Conservation (phyloP, 2,888 invertebrate genomes). For the Pherbina coryleti region DNA sequence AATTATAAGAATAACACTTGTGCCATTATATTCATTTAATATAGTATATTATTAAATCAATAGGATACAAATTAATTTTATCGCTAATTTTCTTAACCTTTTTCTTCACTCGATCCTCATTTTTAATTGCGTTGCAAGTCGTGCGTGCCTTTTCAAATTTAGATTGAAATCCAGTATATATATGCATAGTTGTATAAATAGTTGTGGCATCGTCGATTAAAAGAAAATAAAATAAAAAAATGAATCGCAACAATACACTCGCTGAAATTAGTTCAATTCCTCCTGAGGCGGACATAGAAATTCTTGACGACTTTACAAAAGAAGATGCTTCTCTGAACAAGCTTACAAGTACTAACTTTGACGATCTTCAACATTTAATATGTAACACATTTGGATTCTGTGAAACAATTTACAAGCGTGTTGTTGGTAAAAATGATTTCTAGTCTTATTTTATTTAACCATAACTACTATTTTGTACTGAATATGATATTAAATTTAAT, state of each 20-base stretch:
- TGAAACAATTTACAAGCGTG: slow-evolving; percentile 32
- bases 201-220: slow-evolving; percentile 18
- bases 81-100: slow-evolving; percentile 11
- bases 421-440: slow-evolving; percentile 29
- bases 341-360: slow-evolving; percentile 12
- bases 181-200: neutral
- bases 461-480: slow-evolving; percentile 22
- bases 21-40: neutral
- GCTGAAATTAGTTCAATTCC: slow-evolving; percentile 19
- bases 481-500: slow-evolving; percentile 21
- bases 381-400: slow-evolving; percentile 2
- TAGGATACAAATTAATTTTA: slow-evolving; percentile 13
- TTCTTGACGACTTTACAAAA: slow-evolving; percentile 13
- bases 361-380: too few species aligned
- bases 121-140: neutral
- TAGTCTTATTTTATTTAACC: slow-evolving; percentile 16
- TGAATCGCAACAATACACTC: slow-evolving; percentile 23
- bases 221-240: slow-evolving; percentile 18
- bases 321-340: slow-evolving; percentile 15
- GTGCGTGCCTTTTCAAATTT: too few species aligned
- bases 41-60: slow-evolving; percentile 15
- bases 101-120: slow-evolving; percentile 6
- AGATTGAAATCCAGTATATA: too few species aligned
- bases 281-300: slow-evolving; percentile 23
- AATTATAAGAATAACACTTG: too few species aligned